Evolutionary conservation across 1,140 invertebrate species (phyloP).

Genomic region (Penaeus japonicus): DNA sequence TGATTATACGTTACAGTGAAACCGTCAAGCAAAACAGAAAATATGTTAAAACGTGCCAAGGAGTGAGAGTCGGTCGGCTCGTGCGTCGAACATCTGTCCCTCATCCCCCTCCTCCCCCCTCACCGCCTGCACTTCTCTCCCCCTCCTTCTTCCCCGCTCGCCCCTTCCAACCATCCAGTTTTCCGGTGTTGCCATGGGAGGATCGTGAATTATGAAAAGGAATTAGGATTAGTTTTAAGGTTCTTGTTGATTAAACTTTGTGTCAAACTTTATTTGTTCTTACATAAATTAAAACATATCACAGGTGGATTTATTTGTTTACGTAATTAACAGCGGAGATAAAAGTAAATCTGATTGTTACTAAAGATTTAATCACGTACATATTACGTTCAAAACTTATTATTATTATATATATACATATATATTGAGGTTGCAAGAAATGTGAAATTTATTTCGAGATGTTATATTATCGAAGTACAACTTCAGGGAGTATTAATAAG

Average conservation of each 20-base stretch:
- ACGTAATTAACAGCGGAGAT: neutral
- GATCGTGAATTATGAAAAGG: conserved; percentile 19
- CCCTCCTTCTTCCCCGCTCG: neutral
- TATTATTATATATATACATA: neutral
- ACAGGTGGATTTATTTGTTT: neutral
- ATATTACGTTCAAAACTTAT: too few relatives aligned
- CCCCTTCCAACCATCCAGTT: neutral
- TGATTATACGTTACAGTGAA: neutral
- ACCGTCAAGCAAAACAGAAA: neutral
- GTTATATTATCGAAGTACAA: neutral
- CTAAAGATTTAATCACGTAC: neutral
- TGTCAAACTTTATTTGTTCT: neutral
- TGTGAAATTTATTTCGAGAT: too few relatives aligned
- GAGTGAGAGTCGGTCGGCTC: conserved; percentile 16
- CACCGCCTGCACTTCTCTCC: neutral
- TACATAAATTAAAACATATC: neutral
- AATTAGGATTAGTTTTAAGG: neutral
- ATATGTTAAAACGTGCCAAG: neutral
- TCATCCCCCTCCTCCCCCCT: neutral
- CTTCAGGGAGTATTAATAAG: neutral
- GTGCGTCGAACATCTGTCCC: conserved; percentile 45
- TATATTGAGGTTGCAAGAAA: neutral
- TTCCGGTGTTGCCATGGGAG: conserved; percentile 43
- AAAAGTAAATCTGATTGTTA: neutral
- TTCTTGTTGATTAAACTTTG: neutral